Evolutionary conservation across 2,113 vertebrate genomes (phyloP), one percentile per base, ranked within the genome.

Genomic region (Sminthopsis crassicaudata): DNA sequence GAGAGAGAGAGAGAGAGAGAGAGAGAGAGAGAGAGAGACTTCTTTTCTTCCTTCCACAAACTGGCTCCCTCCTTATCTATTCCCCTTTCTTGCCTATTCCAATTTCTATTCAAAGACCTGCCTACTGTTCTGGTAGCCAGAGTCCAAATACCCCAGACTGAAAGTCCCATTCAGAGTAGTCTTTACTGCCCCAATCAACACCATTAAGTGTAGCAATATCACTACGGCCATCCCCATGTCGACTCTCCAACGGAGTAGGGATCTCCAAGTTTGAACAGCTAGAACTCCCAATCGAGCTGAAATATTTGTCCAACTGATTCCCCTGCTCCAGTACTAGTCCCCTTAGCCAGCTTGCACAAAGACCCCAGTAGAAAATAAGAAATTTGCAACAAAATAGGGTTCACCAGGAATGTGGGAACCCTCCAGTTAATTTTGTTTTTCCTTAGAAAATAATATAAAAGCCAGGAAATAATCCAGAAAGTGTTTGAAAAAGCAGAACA

Each of bases 381-480:
- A 8, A 24, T 91, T 67, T 53, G 52, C 89, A 92, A 95, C n/a
- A 96, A 52, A 42, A 91, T 84, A 46, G 54, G 9, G 8, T 27
- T 94, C 60, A 84, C 16, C n/a, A 84, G n/a, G n/a, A 84, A 2
- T 42, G n/a, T 42, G 67, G 36, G 7, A 23, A 23, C n/a, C 19
- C 67, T 42, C 16, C n/a, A 42, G 16, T 84, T 76, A 84, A 42
- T 42, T 84, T 19, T 84, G 6, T 84, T 84, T 23, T 60, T 30
- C 90, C 76, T 92, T 91, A n/a, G 91, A 91, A 96, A 93, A 84
- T 0, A 88, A 24, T 60, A 42, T 92, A 54, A 42, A 76, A 93
- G 46, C 14, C 88, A 53, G 60, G 50, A 52, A 76, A 67, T 46
- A 84, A 84, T 84, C 19, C 36, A 84, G n/a, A 84, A 84, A 84